Percentiles rank a stretch among this genome's conserved stretches.
These are phyloP conservation scores for Dasypolia templi DNA, from an alignment of 2,888 invertebrate genomes.

Conservation along the genomic window DNA sequence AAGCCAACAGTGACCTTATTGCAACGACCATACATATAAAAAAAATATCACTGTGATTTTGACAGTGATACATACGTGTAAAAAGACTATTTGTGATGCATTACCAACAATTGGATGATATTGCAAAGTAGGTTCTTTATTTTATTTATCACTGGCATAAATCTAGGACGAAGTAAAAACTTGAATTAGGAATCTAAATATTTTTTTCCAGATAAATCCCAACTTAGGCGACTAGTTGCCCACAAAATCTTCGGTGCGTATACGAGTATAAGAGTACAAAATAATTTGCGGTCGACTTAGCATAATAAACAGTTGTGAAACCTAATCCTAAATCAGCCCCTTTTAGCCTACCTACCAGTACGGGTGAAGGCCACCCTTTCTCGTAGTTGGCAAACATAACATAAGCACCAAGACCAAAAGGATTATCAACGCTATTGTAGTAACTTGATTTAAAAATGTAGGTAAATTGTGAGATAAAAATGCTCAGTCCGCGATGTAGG, in stretches of 20 bases:
- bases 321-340: neutral
- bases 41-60: neutral
- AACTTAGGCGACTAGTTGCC: neutral
- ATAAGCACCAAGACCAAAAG: neutral
- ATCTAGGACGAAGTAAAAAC: neutral
- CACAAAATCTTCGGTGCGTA: neutral
- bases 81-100: neutral
- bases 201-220: conserved; percentile 1
- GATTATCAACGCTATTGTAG: neutral
- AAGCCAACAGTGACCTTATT: neutral
- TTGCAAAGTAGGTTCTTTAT: neutral
- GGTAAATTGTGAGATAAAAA: neutral
- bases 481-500: neutral
- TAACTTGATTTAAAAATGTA: neutral
- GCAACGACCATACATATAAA: no score
- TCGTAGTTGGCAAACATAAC: neutral
- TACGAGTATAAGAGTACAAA: neutral
- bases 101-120: neutral
- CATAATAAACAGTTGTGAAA: conserved; percentile 4
- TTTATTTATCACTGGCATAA: neutral
- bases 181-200: neutral
- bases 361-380: neutral
- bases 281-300: neutral
- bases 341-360: neutral
- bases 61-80: neutral